phyloP scores from a whole-genome alignment of 1,140 invertebrate species.

The Galleria mellonella region DNA sequence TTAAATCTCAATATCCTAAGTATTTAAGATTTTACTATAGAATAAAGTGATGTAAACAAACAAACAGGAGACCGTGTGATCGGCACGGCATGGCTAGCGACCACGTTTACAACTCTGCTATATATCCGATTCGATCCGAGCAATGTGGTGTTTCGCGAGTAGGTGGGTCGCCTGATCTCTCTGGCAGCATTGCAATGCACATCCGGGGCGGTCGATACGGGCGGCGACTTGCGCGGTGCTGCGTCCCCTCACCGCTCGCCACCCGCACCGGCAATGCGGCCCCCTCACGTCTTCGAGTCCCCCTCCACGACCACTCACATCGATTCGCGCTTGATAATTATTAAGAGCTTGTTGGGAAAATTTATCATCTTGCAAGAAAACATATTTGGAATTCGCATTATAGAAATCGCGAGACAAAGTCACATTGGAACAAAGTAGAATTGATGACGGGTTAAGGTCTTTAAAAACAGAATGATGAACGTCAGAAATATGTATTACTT shows the following conservation, averaged over 20 bases:
- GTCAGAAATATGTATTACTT: too few species aligned
- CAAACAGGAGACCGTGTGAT: too few species aligned
- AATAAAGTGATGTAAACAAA: too few species aligned
- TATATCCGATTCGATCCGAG: constrained; percentile 1
- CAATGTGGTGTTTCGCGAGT: constrained; percentile 39
- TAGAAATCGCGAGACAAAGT: too few species aligned
- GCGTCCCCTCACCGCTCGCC: constrained; percentile 32
- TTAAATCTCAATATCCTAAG: too few species aligned
- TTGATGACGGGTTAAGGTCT: neutral
- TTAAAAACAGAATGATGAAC: too few species aligned
- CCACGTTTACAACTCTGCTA: too few species aligned
- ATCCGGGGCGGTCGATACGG: constrained; percentile 68
- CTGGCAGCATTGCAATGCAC: constrained; percentile 61
- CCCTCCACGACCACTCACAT: constrained; percentile 51
- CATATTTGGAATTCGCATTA: constrained; percentile 6
- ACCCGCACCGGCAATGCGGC: constrained; percentile 25
- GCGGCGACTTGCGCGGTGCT: constrained; percentile 61
- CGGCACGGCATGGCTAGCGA: too few species aligned
- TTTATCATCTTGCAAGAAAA: constrained; percentile 33
- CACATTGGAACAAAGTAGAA: too few species aligned
- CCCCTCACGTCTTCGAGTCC: constrained; percentile 47
- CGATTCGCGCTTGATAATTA: constrained; percentile 66
- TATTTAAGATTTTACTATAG: too few species aligned
- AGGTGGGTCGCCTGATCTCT: constrained; percentile 58
- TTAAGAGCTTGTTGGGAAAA: constrained; percentile 46